Base-by-base conservation (phyloP, 2,888 invertebrate genomes). In the Drosophila greeni region DNA sequence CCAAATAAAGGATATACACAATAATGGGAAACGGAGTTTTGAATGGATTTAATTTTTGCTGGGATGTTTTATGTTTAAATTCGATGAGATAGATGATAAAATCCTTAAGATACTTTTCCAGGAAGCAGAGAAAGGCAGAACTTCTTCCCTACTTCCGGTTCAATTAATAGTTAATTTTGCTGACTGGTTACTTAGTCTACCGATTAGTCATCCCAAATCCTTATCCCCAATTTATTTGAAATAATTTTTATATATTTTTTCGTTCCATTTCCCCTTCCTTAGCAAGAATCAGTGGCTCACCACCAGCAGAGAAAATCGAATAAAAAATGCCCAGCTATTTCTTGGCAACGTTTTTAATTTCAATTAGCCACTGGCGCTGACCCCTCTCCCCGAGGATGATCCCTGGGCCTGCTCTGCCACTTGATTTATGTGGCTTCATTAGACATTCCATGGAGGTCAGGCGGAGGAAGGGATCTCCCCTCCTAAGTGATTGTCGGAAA, bases 401-500 rank as follows among this genome's bases (percentile, higher is more conserved):
- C 66, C 49, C 68, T 60, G 11, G 55, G 37, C 53, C 57, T 16
- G 39, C 55, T 57, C 55, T 54, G 73, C 73, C 82, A 85, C 78
- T 86, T 86, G 86, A 86, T 86, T 86, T 86, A 86, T 86, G 86
- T 84, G 86, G 86, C 86, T 85, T 85, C 85, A 86, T 86, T 86
- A 85, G 73, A 79, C 79, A 86, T 86, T 86, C 84, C 81, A 16
- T 12, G 20, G 37, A 2, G 55, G 37, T 9, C 36, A n/a, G 33
- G 33, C 12, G 23, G n/a, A n/a, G n/a, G n/a, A n/a, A n/a, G n/a
- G n/a, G n/a, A n/a, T n/a, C n/a, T n/a, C n/a, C n/a, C n/a, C n/a
- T n/a, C n/a, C 67, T 84, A 82, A 82, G 82, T 78, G 76, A 81
- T 84, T 82, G 84, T 73, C 65, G 45, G 31, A 77, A 66, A 74